Conservation (phyloP, 2,888 invertebrate species). For the Hipparchia sbordonii region DNA sequence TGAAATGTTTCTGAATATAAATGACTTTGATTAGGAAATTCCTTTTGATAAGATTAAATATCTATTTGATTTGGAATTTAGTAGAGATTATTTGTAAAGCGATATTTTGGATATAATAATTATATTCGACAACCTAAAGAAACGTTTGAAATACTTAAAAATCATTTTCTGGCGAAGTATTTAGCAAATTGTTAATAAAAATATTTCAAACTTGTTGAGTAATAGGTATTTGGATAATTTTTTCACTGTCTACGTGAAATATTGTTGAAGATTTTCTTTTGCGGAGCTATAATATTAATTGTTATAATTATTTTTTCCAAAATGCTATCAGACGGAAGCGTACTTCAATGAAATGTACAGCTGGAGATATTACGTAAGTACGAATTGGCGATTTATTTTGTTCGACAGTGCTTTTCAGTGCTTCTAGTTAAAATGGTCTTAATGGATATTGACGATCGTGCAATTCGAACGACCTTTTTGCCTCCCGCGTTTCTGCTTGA, state of each 20-base stretch:
- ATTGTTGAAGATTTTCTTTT: neutral
- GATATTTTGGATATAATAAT: neutral
- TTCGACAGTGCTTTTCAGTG: neutral
- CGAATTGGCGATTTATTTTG: constrained; percentile 37
- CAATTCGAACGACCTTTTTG: neutral
- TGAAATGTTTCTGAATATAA: neutral
- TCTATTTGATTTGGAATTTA: neutral
- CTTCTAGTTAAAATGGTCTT: constrained; percentile 4
- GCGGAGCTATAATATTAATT: constrained; percentile 20
- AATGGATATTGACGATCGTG: neutral
- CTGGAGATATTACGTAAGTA: constrained; percentile 78
- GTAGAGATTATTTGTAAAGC: neutral
- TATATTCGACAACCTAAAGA: neutral
- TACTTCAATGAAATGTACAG: constrained; percentile 79
- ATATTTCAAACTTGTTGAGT: neutral
- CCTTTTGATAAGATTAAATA: too few relatives aligned
- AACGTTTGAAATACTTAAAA: neutral
- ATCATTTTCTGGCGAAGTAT: neutral
- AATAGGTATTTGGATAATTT: neutral
- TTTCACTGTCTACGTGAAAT: neutral
- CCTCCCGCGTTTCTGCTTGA: neutral
- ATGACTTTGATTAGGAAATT: neutral
- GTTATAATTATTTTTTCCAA: constrained; percentile 55
- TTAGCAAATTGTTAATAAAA: neutral
- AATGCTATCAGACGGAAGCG: constrained; percentile 75